A percentile compares a stretch with the other conserved stretches of the same genome.
These are phyloP conservation scores for Neodon shergylaensis DNA, from an alignment of 2,113 vertebrate species.

Conservation along the genomic window DNA sequence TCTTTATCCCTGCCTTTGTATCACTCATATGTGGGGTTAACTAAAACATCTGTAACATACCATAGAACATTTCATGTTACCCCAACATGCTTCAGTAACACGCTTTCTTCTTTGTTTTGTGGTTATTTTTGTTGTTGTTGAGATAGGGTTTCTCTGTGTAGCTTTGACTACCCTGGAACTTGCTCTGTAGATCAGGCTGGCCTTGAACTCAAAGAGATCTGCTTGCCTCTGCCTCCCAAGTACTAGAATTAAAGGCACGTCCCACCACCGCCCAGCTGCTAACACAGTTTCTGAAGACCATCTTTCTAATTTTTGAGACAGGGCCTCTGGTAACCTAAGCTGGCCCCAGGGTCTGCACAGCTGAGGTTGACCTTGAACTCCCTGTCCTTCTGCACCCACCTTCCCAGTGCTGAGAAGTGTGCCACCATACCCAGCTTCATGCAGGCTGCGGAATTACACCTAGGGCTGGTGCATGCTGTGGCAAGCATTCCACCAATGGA, in stretches of 20 bases:
- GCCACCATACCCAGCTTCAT: background rate
- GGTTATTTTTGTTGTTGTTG: background rate
- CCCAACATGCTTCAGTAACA: background rate
- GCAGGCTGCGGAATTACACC: background rate
- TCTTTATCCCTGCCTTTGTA: background rate
- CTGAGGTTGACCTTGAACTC: background rate
- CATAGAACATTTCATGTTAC: background rate
- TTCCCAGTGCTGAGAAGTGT: background rate
- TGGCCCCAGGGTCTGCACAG: too few species aligned
- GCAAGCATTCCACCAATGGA: background rate
- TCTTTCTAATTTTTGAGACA: background rate
- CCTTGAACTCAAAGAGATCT: background rate
- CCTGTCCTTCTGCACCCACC: background rate
- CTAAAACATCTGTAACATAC: constrained; percentile 19
- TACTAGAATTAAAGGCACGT: background rate
- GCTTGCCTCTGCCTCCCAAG: background rate
- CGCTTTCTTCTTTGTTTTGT: background rate
- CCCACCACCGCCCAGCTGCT: background rate
- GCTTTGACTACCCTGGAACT: background rate
- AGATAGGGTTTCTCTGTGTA: background rate
- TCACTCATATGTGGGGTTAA: background rate
- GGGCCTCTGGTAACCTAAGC: background rate
- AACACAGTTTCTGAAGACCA: background rate
- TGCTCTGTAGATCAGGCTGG: background rate
- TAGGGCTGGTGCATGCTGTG: background rate